Evolutionary conservation across 2,888 invertebrate species (phyloP).

Genomic region (Drosophila anceps): DNA sequence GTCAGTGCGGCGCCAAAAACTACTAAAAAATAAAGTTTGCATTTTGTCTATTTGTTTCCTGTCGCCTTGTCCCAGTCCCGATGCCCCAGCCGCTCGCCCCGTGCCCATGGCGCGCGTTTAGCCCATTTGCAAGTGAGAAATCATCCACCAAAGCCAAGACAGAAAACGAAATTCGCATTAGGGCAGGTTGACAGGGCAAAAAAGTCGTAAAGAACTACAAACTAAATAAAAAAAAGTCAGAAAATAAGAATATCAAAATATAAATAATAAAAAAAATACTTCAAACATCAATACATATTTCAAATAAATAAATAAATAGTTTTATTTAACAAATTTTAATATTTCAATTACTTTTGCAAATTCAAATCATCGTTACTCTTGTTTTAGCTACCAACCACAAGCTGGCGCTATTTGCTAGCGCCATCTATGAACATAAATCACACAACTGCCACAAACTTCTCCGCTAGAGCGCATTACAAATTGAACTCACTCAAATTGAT

Average conservation of each 20-base stretch:
- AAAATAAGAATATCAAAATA: not conserved
- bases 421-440: constrained; percentile 23
- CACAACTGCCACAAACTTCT: not conserved
- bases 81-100: not conserved
- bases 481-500: too few relatives aligned
- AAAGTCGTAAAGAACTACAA: constrained; percentile 12
- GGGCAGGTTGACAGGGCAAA: constrained; percentile 49
- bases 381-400: not conserved
- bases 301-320: not conserved
- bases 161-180: constrained; percentile 38
- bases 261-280: not conserved
- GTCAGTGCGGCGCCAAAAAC: constrained; percentile 78
- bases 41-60: constrained; percentile 78
- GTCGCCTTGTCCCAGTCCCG: constrained; percentile 61
- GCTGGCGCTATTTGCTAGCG: constrained; percentile 18
- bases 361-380: constrained; percentile 11
- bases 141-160: constrained; percentile 38
- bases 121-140: constrained; percentile 15
- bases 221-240: not conserved
- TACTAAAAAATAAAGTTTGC: constrained; percentile 82
- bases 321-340: not conserved
- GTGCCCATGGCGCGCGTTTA: not conserved
- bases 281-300: not conserved
- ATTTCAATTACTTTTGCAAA: not conserved
- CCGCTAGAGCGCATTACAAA: constrained; percentile 2